Evolutionary conservation across 2,113 vertebrate species (phyloP), one percentile per base, ranked within the genome.

Genomic region (Pelecanoides urinatrix): DNA sequence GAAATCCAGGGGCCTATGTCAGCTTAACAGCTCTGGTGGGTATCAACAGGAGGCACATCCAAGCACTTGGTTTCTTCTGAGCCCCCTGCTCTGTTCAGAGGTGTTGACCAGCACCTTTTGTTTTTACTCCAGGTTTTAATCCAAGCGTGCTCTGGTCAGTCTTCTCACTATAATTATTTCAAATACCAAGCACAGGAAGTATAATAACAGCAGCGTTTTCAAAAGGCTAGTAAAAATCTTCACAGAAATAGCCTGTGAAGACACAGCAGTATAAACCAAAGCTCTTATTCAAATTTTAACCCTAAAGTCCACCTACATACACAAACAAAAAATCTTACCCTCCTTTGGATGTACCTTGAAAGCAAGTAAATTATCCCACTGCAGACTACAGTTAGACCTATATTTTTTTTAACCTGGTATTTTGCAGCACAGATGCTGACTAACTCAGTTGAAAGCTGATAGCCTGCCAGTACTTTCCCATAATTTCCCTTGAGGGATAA

Each of bases 401-500:
- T 77, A 9, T 22, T 65, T 87, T 73, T 85, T 59, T 83, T 34
- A 42, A 78, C 23, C 32, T n/a, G 45, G 23, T 79, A 55, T 82
- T 96, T 95, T 88, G 32, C 63, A 94, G 66, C 1, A 0, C 59
- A 44, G 52, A 80, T 92, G 85, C 82, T 95, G 96, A 96, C 74
- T 90, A 93, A 91, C 36, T 80, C 47, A 32, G n/a, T 61, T 5
- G 17, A 95, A 96, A 96, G 89, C 88, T 93, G 90, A 88, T 93
- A 90, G 42, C 56, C 67, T 90, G 78, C 71, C 88, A 86, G 44
- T 47, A 80, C 67, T 90, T 95, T 92, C 78, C 59, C 88, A 83
- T 86, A 40, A 90, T 93, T 96, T 96, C 85, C 92, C 96, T 92
- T 80, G 90, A 97, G 94, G 93, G 75, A 86, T 95, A 96, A 95